Base-by-base conservation (phyloP, 2,797 vertebrate genomes). In the Hippopotamyrus pictus region DNA sequence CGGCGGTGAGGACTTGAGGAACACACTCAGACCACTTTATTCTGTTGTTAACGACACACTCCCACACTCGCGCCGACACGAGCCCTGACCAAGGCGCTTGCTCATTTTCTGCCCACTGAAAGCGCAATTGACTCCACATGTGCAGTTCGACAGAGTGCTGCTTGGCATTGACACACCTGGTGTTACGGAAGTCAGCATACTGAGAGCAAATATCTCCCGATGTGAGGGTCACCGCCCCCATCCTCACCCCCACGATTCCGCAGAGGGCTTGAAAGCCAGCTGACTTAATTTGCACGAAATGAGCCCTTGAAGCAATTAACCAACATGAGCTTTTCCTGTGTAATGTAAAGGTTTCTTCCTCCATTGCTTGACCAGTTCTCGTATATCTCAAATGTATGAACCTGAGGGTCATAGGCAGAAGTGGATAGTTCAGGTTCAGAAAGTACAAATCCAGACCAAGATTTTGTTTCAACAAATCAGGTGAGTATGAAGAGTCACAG, bases 101-200 rank as follows among this genome's bases (percentile, higher is more conserved):
- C 44, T 85, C 83, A 85, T 85, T 85, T 85, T 85, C 83, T 50
- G 83, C 83, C 46, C 83, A 25, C n/a, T 25, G 83, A 85, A 85
- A 85, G 25, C 11, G 44, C 83, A 53, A 53, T 85, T 85, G 44
- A 12, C 44, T 85, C 83, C 46, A 85, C 7, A 53, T 53, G 73
- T 46, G 73, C 17, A 46, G 33, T 9, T 37, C 33, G 2, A 41
- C 37, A 17, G 62, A 33, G 25, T 33, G 62, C 62, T 73, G 29
- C 65, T 73, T 37, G 65, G 37, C 37, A 79, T 79, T 79, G 5
- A n/a, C 73, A 46, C 73, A 79, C 73, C 73, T 79, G 73, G 73
- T 5, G 37, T 79, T 46, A 44, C 19, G 73, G 73, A 44, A 79
- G 73, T 79, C 73, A 46, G n/a, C 73, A 46, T 29, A n/a, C 73